A percentile compares a stretch with the other conserved stretches of the same genome.
Conservation (phyloP, 1,140 invertebrate genomes). For the Lanistes nyassanus region DNA sequence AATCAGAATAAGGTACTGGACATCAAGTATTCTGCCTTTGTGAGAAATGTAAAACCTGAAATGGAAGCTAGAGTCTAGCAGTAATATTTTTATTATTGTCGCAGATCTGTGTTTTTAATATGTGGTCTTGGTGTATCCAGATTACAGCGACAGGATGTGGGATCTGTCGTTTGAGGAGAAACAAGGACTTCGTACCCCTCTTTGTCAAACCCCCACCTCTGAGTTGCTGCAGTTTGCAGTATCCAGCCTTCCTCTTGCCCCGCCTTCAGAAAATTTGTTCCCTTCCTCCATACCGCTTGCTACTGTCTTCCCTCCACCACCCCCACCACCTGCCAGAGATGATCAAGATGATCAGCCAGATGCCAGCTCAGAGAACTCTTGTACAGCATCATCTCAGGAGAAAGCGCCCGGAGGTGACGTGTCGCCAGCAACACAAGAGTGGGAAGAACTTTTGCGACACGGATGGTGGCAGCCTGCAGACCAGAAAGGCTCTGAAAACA, state of each 20-base stretch:
- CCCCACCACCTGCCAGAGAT: neutral
- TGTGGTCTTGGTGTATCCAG: neutral
- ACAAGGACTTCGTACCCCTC: conserved; percentile 48
- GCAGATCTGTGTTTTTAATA: neutral
- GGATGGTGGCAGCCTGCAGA: neutral
- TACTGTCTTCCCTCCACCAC: conserved; percentile 24
- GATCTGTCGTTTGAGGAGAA: conserved; percentile 50
- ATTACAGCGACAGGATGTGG: conserved; percentile 20
- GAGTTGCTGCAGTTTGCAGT: conserved; percentile 57
- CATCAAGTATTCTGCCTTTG: neutral
- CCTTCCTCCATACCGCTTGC: conserved; percentile 24
- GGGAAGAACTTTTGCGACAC: neutral
- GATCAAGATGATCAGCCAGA: too few relatives aligned
- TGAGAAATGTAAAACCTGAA: neutral
- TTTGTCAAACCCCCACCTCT: conserved; percentile 56
- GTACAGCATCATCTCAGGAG: neutral
- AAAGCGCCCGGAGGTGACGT: neutral
- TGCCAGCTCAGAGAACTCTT: too few relatives aligned
- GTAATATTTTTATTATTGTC: neutral
- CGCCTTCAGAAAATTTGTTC: neutral
- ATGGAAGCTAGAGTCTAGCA: too few relatives aligned
- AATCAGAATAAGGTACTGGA: neutral
- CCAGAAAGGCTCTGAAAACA: neutral
- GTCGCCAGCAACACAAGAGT: neutral
- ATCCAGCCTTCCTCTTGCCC: conserved; percentile 36